Evolutionary conservation across 2,797 vertebrate genomes (phyloP).

Genomic region (Oryzias sinensis): DNA sequence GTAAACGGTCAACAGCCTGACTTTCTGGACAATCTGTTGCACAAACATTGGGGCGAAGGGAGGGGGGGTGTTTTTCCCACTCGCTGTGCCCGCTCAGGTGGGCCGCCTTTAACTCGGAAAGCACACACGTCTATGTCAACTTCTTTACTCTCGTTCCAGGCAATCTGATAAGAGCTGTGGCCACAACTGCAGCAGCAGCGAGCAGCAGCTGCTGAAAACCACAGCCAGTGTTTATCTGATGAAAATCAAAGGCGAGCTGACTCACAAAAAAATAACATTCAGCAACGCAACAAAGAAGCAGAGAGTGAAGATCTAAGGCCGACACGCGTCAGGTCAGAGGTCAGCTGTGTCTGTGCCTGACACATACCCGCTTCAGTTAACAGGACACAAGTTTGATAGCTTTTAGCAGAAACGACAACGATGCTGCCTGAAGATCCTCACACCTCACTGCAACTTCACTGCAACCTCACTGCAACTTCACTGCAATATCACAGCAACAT

Average conservation of each 20-base stretch:
- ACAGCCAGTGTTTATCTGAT: conserved; percentile 1
- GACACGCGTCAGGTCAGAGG: no score
- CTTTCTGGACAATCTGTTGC: no score
- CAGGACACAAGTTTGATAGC: no score
- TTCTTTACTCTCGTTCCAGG: conserved; percentile 49
- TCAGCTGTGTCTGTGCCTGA: no score
- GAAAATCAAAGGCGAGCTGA: conserved; percentile 13
- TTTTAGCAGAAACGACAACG: no score
- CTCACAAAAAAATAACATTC: neutral
- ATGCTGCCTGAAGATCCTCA: no score
- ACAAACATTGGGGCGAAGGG: neutral
- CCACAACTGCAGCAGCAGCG: conserved; percentile 31
- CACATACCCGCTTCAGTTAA: no score
- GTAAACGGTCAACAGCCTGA: neutral
- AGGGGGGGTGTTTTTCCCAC: neutral
- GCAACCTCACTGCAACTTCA: no score
- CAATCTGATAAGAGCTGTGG: conserved; percentile 66
- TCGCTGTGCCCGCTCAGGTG: neutral
- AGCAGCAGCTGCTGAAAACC: conserved; percentile 11
- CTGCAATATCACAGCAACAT: no score
- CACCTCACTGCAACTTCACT: no score
- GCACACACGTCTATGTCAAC: conserved; percentile 30
- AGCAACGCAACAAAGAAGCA: no score
- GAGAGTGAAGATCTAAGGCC: no score
- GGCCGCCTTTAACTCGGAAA: conserved; percentile 35